Evolutionary conservation across 53 echinoderm and acorn worm genomes (phyloP), one percentile per base, ranked within the genome.

Genomic region (Paracentrotus lividus): DNA sequence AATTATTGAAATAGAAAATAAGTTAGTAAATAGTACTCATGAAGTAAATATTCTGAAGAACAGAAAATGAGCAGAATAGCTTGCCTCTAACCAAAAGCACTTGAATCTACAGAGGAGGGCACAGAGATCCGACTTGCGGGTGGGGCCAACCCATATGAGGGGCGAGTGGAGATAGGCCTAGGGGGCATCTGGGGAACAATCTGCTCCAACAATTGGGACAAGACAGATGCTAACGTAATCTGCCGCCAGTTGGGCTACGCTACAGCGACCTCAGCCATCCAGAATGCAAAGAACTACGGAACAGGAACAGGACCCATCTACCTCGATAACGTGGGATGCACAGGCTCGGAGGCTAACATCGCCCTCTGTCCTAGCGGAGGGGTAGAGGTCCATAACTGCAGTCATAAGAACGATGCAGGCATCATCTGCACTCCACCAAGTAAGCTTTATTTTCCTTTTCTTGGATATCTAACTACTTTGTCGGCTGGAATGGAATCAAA

Each of bases 171-270:
- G 78, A 55, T 94, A 40, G 43, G 66, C 29, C 40, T 52, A 3
- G 88, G 86, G 20, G 64, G 72, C 40, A 45, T n/a, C 23, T 94
- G 95, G 95, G 92, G 93, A 8, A 93, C 95, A 23, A 64, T 94
- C 26, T 94, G 95, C 92, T 92, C 76, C 68, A 84, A 93, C 57
- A 42, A 29, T 10, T 94, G 95, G 95, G 81, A 78, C 61, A 86
- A 72, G 45, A 61, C 67, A 29, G 92, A 93, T 59, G 77, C 95
- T 20, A 86, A 94, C 21, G 95, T 94, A 42, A 92, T 92, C 77
- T 92, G 92, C 42, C 92, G 92, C 56, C 92, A 92, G 59, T 42
- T 92, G 20, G 81, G 81, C 81, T 78, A 42, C 20, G 77, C 81
- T 43, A 44, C 42, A 27, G 92, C 92, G 13, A 78, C 78, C 4